phyloP scores from a whole-genome alignment of 2,113 vertebrate species.

The Paramisgurnus dabryanus region DNA sequence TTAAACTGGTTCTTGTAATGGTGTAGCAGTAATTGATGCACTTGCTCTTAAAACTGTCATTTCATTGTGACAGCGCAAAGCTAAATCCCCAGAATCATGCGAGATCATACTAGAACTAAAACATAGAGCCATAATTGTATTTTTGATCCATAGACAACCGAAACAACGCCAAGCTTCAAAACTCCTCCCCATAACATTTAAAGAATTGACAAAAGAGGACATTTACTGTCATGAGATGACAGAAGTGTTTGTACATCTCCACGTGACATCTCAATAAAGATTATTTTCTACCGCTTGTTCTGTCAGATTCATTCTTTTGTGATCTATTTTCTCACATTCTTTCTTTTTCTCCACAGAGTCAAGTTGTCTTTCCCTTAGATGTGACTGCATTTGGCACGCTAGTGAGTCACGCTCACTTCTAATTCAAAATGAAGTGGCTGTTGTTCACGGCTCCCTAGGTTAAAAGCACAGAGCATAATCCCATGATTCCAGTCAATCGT shows the following conservation, averaged over 20 bases:
- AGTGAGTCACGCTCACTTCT: constrained; percentile 38
- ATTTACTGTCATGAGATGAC: constrained; percentile 64
- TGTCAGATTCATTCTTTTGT: constrained; percentile 19
- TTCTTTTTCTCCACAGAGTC: constrained; percentile 42
- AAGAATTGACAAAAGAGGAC: constrained; percentile 58
- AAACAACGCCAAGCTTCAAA: constrained; percentile 49
- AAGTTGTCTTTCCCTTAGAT: constrained; percentile 9
- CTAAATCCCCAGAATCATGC: neutral
- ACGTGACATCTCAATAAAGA: constrained; percentile 64
- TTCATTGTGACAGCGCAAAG: no score
- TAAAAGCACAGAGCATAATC: constrained; percentile 44
- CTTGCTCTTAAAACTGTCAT: no score
- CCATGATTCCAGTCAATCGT: constrained; percentile 12
- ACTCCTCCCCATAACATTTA: constrained; percentile 49
- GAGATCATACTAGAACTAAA: neutral
- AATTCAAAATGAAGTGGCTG: neutral
- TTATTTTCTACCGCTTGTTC: constrained; percentile 22
- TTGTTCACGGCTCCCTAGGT: constrained; percentile 24
- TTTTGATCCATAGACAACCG: constrained; percentile 43
- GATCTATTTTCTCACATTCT: neutral
- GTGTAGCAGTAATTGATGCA: no score
- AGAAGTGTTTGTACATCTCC: constrained; percentile 58
- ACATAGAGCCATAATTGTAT: neutral
- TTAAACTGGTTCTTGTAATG: no score
- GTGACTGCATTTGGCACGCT: constrained; percentile 18